Evolutionary conservation across 2,113 vertebrate genomes (phyloP).

Genomic region (Saguinus imperator): DNA sequence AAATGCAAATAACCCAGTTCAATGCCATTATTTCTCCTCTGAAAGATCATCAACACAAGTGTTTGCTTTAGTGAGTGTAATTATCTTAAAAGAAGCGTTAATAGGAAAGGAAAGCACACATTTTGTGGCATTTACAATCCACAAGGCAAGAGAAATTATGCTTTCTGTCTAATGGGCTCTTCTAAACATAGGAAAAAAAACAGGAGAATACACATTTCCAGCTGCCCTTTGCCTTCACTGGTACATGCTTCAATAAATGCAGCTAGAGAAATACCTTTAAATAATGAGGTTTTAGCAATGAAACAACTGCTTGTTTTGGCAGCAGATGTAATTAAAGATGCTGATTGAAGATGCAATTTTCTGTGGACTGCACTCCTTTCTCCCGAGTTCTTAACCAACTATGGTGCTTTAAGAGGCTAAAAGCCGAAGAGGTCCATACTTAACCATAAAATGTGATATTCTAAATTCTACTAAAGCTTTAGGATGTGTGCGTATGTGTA

Average conservation of each 20-base stretch:
- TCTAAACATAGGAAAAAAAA: not conserved
- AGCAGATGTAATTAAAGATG: not conserved
- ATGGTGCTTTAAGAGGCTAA: not conserved
- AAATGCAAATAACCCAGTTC: conserved; percentile 31
- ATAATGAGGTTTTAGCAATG: not conserved
- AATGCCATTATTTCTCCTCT: conserved; percentile 46
- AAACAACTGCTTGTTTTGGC: not conserved
- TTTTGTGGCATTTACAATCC: not conserved
- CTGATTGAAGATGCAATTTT: not conserved
- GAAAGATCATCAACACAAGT: not conserved
- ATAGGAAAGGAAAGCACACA: not conserved
- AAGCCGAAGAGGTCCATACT: not conserved
- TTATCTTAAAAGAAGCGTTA: conserved; percentile 21
- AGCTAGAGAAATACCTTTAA: not conserved
- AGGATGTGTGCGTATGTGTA: not conserved
- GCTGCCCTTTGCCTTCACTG: not conserved
- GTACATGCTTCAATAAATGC: not conserved
- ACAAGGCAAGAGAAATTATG: not conserved
- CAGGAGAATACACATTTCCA: not conserved
- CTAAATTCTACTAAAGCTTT: not conserved
- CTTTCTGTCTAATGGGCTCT: not conserved
- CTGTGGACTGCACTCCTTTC: not conserved
- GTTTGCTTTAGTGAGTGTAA: not conserved
- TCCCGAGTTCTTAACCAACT: not conserved
- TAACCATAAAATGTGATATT: not conserved